phyloP scores from a whole-genome alignment of 2,113 vertebrate genomes.

The Lepus europaeus region DNA sequence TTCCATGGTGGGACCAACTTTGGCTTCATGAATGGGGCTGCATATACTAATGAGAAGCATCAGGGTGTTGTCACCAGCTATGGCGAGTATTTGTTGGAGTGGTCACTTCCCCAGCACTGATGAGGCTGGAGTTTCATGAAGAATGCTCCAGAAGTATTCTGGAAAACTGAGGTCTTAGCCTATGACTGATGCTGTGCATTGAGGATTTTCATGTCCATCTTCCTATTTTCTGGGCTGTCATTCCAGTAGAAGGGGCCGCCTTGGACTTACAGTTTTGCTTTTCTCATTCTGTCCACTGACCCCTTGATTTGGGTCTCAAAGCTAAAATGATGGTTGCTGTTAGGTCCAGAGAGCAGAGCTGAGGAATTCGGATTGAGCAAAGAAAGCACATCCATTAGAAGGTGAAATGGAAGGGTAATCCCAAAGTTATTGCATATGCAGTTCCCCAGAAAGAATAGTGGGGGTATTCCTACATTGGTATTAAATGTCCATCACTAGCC shows the following conservation, averaged over 20 bases:
- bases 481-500: fast-evolving
- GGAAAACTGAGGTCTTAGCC: background rate
- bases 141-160: background rate
- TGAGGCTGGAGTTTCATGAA: background rate
- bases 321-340: background rate
- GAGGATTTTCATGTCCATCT: background rate
- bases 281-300: fast-evolving
- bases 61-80: slow-evolving; percentile 64
- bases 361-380: background rate
- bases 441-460: no score
- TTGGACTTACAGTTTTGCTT: background rate
- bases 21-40: slow-evolving; percentile 71
- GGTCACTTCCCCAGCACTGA: background rate
- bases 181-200: background rate
- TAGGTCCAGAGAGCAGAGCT: fast-evolving
- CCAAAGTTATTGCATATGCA: background rate
- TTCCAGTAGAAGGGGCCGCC: background rate
- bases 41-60: fast-evolving
- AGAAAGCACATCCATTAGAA: background rate
- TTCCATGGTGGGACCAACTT: slow-evolving; percentile 82
- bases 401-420: background rate
- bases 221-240: background rate
- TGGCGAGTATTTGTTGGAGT: slow-evolving; percentile 57
- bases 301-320: background rate
- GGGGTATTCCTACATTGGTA: background rate